Conservation (phyloP, 2,797 vertebrate genomes). For the Helarctos malayanus region DNA sequence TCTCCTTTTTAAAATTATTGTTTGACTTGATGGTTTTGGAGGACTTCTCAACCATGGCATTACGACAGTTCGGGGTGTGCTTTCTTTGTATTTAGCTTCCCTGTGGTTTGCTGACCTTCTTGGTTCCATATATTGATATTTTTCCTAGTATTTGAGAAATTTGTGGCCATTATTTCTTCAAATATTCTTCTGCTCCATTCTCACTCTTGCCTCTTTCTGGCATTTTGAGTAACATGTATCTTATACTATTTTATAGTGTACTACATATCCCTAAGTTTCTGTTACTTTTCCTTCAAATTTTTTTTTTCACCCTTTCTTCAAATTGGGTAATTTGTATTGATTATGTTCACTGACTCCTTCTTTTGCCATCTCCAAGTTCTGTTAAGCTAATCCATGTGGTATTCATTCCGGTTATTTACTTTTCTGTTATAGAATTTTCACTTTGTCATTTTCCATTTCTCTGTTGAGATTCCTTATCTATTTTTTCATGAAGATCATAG, state of each 20-base stretch:
- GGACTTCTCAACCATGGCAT: background rate
- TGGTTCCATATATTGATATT: background rate
- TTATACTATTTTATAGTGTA: background rate
- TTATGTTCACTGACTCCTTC: background rate
- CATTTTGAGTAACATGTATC: background rate
- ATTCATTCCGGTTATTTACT: background rate
- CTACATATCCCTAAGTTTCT: background rate
- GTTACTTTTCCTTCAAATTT: background rate
- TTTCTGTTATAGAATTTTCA: background rate
- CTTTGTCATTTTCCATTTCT: constrained; percentile 25
- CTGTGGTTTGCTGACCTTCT: constrained; percentile 1
- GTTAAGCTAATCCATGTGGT: background rate
- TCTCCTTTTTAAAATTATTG: background rate
- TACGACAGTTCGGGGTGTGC: background rate
- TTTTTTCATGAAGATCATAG: background rate
- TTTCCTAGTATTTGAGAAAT: constrained; percentile 25
- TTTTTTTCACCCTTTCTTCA: constrained; percentile 41
- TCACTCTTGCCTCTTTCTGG: background rate
- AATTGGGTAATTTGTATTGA: background rate
- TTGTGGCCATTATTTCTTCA: background rate
- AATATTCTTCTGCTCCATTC: background rate
- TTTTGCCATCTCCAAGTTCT: constrained; percentile 33
- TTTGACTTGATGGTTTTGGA: background rate
- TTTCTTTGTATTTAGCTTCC: background rate
- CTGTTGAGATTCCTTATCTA: background rate